phyloP scores from a whole-genome alignment of 2,797 vertebrate species.

The Chaetophractus vellerosus region DNA sequence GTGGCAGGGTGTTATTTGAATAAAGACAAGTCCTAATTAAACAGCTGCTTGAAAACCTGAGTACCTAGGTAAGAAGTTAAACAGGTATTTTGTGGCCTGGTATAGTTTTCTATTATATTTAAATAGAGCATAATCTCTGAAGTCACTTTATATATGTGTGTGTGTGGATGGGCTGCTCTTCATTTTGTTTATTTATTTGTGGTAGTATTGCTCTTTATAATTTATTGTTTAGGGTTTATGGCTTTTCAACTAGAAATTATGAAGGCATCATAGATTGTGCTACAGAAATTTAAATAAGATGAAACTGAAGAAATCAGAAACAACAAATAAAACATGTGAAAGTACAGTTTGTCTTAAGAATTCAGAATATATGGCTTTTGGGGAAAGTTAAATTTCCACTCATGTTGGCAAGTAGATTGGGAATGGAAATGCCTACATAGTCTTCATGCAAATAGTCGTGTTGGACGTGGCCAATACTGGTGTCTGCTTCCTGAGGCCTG shows the following conservation, averaged over 20 bases:
- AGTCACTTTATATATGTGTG: neutral
- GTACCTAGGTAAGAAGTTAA: neutral
- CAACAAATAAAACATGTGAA: neutral
- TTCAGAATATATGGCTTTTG: neutral
- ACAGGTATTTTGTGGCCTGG: neutral
- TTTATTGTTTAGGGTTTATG: neutral
- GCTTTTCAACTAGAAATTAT: neutral
- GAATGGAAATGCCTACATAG: neutral
- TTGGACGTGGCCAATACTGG: neutral
- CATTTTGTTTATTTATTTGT: neutral
- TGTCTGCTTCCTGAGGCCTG: neutral
- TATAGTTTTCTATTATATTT: neutral
- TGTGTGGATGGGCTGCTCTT: neutral
- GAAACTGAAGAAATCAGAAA: neutral
- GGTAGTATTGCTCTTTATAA: neutral
- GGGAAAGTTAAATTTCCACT: neutral
- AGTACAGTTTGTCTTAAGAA: neutral
- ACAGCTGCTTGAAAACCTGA: neutral
- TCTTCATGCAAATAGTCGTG: neutral
- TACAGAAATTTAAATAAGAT: neutral
- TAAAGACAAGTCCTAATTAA: neutral
- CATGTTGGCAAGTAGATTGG: neutral
- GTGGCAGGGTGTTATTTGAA: neutral
- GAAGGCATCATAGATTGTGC: neutral
- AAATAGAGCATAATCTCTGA: slow-evolving; percentile 9